Base-by-base conservation (phyloP, 2,797 vertebrate species). In the Tinamus major region DNA sequence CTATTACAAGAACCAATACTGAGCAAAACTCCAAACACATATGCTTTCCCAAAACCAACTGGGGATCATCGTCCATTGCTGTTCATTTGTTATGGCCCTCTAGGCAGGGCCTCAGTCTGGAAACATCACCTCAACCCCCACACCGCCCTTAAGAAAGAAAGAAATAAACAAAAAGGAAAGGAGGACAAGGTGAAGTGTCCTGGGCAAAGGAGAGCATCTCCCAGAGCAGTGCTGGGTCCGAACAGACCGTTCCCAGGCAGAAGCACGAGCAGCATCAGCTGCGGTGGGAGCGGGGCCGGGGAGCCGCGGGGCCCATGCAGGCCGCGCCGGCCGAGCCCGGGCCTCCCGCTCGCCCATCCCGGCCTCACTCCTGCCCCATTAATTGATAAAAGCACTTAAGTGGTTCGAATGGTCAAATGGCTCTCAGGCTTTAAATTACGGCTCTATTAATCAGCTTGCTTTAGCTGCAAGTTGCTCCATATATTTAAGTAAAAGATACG, bases 1-100 rank as follows among this genome's bases (percentile, higher is more conserved):
- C 95, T 96, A 71, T 97, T 97, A 97, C 96, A 96, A 94, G 92
- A 97, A 97, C 93, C 94, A 82, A 96, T 95, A 94, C 67, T 92
- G 95, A 92, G 96, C 74, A 80, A 97, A 97, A 96, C 93, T 80
- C 69, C 68, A 68, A 91, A 91, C 90, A 61, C 81, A 31, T 16
- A 83, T 69, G 86, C 85, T 95, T 97, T 96, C 94, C 97, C 94
- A 96, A 97, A 95, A 95, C 92, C 85, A 6, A 1, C 83, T 78
- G 42, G 85, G 96, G 96, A 97, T 94, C 89, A 96, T 89, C 86
- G 78, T 89, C 93, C 90, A 93, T 97, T 95, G 48, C 83, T 82
- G 51, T 91, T 96, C 92, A 68, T 89, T 86, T 80, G 18, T 92
- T 96, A 93, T 88, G 96, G 67, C 92, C 96, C 96, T 96, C 91